Conservation (phyloP, 92 coral and sea anemone genomes). For the Porites rus region DNA sequence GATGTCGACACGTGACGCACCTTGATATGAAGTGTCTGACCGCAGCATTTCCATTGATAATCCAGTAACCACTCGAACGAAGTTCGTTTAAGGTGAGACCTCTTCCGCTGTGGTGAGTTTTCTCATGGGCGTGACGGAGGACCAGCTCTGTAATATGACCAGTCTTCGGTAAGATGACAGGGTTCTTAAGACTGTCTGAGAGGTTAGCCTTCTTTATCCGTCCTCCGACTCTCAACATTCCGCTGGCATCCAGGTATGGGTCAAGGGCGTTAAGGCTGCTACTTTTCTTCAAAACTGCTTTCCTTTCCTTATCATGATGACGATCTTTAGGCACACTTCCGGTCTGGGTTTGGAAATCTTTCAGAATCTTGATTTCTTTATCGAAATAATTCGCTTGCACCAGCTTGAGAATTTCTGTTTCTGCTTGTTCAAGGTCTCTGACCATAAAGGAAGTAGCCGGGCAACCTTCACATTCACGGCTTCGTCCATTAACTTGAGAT, state of each 20-base stretch:
- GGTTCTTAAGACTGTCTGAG: conserved; percentile 18
- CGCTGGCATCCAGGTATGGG: conserved; percentile 37
- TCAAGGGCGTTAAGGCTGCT: conserved; percentile 36
- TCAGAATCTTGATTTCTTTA: too few relatives aligned
- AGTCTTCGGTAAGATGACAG: conserved; percentile 11
- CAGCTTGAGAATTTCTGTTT: too few relatives aligned
- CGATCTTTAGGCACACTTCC: background rate
- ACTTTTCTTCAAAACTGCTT: conserved; percentile 17
- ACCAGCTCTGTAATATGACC: conserved; percentile 34
- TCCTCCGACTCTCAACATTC: conserved; percentile 47
- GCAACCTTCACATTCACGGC: background rate
- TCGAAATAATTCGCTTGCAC: too few relatives aligned
- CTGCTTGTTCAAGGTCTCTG: background rate
- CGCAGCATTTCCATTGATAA: conserved; percentile 20
- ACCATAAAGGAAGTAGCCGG: background rate
- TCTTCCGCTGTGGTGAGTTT: conserved; percentile 34
- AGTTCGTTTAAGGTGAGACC: conserved; percentile 3
- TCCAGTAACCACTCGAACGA: conserved; percentile 14
- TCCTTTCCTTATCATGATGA: conserved; percentile 29
- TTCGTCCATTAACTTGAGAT: background rate
- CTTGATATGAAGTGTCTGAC: conserved; percentile 12
- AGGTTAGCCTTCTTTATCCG: conserved; percentile 40
- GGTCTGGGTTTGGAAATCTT: conserved; percentile 29
- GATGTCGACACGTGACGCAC: conserved; percentile 19
- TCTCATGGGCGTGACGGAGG: conserved; percentile 27